phyloP scores from a whole-genome alignment of 2,797 vertebrate genomes.

The Gobionotothen gibberifrons region DNA sequence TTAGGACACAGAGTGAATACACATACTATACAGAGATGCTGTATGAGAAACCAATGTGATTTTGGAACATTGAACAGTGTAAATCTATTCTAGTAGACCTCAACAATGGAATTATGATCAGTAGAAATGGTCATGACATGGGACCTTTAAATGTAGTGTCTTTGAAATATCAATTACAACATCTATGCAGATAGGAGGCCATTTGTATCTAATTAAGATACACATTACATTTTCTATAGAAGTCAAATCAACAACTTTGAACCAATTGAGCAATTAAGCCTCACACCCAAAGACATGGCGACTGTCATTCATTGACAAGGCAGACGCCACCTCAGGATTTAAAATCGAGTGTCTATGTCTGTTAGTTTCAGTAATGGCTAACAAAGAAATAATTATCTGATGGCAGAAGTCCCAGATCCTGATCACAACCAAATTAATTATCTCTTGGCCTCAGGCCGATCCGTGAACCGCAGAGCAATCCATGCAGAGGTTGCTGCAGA shows the following conservation, averaged over 20 bases:
- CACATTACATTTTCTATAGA: not conserved
- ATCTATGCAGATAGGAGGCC: not conserved
- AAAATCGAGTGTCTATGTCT: conserved; percentile 45
- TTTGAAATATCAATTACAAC: too few relatives aligned
- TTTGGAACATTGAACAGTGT: too few relatives aligned
- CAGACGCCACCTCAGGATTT: conserved; percentile 15
- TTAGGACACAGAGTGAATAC: too few relatives aligned
- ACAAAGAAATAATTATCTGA: conserved; percentile 62
- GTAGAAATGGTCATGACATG: too few relatives aligned
- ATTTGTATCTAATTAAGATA: not conserved
- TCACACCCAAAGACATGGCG: conserved; percentile 32
- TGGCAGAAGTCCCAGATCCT: conserved; percentile 65
- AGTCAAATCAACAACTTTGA: conserved; percentile 21
- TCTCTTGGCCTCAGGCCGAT: conserved; percentile 44
- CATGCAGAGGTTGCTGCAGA: conserved; percentile 25
- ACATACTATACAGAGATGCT: too few relatives aligned
- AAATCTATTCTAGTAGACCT: too few relatives aligned
- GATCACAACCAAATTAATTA: conserved; percentile 62
- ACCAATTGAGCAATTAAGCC: conserved; percentile 23
- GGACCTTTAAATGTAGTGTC: too few relatives aligned
- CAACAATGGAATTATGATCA: too few relatives aligned
- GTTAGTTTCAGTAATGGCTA: conserved; percentile 48
- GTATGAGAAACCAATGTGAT: too few relatives aligned
- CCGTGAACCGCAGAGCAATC: conserved; percentile 30
- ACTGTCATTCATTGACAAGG: conserved; percentile 34